Conservation (phyloP, 2,113 vertebrate species). For the Ascaphus truei region DNA sequence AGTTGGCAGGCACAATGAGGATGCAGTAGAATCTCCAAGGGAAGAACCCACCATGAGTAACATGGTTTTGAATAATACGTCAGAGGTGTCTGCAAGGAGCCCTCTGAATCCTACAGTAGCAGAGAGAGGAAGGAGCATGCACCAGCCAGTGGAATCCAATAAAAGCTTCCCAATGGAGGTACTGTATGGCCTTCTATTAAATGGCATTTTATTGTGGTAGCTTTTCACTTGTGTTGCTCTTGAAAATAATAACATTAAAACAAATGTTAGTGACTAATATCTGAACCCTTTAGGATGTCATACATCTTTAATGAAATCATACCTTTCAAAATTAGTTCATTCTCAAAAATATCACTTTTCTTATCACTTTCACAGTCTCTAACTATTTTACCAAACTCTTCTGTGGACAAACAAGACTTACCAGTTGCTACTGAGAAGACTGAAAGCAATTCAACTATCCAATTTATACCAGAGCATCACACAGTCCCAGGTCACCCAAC, state of each 20-base stretch:
- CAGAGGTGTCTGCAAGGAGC: conserved; percentile 11
- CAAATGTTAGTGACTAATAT: too few species aligned
- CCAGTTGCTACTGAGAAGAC: conserved; percentile 9
- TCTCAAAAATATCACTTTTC: too few species aligned
- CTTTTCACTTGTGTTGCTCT: too few species aligned
- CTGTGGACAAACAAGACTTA: conserved; percentile 42
- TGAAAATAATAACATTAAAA: too few species aligned
- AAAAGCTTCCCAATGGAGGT: conserved; percentile 46
- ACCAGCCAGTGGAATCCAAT: neutral
- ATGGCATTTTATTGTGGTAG: too few species aligned
- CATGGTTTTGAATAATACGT: conserved; percentile 24
- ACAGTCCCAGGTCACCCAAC: conserved; percentile 23
- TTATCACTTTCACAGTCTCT: conserved; percentile 48
- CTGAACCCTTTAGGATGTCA: too few species aligned
- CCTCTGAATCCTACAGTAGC: neutral
- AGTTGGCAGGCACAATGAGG: conserved; percentile 30
- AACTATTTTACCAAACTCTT: conserved; percentile 33
- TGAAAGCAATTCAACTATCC: conserved; percentile 2
- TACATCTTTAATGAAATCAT: too few species aligned
- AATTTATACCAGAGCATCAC: conserved; percentile 26
- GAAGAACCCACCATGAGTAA: neutral
- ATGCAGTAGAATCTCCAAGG: conserved; percentile 19
- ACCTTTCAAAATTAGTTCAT: too few species aligned
- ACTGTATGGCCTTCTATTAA: conserved; percentile 17
- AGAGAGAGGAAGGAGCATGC: neutral